phyloP scores from a whole-genome alignment of 2,888 invertebrate species.

The Drosophila ochracea region DNA sequence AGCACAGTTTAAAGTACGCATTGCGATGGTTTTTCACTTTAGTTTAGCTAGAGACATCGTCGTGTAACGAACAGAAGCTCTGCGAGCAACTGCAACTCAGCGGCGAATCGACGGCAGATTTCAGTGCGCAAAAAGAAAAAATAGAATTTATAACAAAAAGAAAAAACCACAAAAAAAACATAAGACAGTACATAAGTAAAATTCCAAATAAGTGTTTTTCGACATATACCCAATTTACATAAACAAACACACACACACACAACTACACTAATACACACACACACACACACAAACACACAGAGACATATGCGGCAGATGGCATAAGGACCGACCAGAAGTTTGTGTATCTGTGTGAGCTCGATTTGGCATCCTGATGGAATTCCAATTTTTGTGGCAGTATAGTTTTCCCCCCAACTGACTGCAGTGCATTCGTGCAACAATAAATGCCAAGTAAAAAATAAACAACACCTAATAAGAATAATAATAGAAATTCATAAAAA shows the following conservation, averaged over 20 bases:
- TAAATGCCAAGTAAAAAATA: constrained; percentile 20
- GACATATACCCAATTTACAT: not conserved
- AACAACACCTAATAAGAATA: constrained; percentile 4
- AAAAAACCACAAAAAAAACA: constrained; percentile 12
- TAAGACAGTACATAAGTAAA: constrained; percentile 30
- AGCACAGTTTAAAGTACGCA: constrained; percentile 82
- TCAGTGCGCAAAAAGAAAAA: constrained; percentile 66
- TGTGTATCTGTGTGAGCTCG: constrained; percentile 38
- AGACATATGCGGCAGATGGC: constrained; percentile 32
- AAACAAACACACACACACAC: constrained; percentile 11
- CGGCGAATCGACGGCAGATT: constrained; percentile 64
- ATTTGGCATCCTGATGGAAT: constrained; percentile 24
- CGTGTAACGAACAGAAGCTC: constrained; percentile 68
- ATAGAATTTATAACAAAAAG: constrained; percentile 7
- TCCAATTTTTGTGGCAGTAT: constrained; percentile 21
- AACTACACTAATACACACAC: constrained; percentile 7
- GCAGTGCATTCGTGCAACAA: constrained; percentile 8
- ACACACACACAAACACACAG: constrained; percentile 13
- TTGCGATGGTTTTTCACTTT: constrained; percentile 73
- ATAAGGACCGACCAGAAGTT: constrained; percentile 37
- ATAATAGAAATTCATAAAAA: constrained; percentile 16
- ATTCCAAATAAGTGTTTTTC: constrained; percentile 31
- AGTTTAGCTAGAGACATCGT: constrained; percentile 82
- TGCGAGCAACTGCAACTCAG: constrained; percentile 50
- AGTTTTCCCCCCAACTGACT: constrained; percentile 18